Evolutionary conservation across 2,797 vertebrate species (phyloP).

Genomic region (Carduelis carduelis): DNA sequence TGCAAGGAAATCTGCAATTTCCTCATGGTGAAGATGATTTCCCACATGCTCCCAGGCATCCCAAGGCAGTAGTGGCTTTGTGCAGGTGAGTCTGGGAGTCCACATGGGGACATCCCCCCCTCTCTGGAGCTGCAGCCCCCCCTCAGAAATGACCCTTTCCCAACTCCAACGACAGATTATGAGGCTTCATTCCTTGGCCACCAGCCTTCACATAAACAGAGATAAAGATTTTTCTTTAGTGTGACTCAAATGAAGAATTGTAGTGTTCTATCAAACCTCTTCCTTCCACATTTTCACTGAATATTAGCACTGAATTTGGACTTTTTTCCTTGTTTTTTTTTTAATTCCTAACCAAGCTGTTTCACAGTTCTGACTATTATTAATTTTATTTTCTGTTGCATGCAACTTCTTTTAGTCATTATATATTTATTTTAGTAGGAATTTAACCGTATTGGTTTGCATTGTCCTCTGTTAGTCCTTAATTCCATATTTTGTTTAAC

Average conservation of each 20-base stretch:
- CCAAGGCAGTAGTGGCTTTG: not conserved
- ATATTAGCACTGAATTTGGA: not conserved
- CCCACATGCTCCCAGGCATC: accelerated
- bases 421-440: not conserved
- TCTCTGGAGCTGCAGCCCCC: not conserved
- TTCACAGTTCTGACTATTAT: not conserved
- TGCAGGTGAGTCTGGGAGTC: not conserved
- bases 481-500: not conserved
- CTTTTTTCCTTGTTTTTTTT: not conserved
- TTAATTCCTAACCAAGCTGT: not conserved
- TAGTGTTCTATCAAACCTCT: not conserved
- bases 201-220: not conserved
- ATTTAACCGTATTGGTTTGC: not conserved
- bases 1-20: not conserved
- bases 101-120: not conserved
- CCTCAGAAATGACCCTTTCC: not conserved
- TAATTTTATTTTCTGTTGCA: not conserved
- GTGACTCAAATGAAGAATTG: not conserved
- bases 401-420: not conserved
- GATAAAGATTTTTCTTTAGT: not conserved
- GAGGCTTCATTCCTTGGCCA: not conserved
- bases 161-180: accelerated
- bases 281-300: not conserved
- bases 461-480: not conserved
- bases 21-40: not conserved